Conservation (phyloP, 2,113 vertebrate species). For the Charadrius vociferus region DNA sequence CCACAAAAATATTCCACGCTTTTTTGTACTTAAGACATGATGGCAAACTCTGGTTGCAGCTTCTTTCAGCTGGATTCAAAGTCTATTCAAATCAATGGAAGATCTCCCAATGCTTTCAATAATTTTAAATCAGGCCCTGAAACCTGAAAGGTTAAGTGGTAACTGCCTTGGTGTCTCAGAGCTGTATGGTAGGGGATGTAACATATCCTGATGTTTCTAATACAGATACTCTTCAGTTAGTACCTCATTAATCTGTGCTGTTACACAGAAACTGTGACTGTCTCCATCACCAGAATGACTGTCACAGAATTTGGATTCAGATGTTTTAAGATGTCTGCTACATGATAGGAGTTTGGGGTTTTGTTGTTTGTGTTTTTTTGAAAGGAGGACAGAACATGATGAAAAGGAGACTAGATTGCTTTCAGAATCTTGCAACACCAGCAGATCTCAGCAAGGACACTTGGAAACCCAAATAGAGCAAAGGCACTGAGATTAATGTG, state of each 20-base stretch:
- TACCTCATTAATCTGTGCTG: not conserved
- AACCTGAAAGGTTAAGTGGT: not conserved
- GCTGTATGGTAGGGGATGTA: not conserved
- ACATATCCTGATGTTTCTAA: not conserved
- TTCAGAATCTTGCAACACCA: not conserved
- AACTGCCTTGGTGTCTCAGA: not conserved
- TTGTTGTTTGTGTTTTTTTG: not conserved
- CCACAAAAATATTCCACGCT: not conserved
- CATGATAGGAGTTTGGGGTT: not conserved
- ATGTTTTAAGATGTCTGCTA: not conserved
- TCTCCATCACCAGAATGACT: not conserved
- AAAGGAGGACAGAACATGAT: not conserved
- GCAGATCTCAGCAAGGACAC: not conserved
- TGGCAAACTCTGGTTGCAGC: not conserved
- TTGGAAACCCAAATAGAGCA: not conserved
- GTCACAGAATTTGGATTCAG: not conserved
- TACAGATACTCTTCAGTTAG: not conserved
- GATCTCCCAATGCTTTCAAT: not conserved
- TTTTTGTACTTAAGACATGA: not conserved
- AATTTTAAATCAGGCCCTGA: not conserved
- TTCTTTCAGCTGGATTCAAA: not conserved
- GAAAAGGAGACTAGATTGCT: not conserved
- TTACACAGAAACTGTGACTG: not conserved
- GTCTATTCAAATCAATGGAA: not conserved
- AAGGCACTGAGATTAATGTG: not conserved